Evolutionary conservation across 2,113 vertebrate genomes (phyloP).

Genomic region (Indicator indicator): DNA sequence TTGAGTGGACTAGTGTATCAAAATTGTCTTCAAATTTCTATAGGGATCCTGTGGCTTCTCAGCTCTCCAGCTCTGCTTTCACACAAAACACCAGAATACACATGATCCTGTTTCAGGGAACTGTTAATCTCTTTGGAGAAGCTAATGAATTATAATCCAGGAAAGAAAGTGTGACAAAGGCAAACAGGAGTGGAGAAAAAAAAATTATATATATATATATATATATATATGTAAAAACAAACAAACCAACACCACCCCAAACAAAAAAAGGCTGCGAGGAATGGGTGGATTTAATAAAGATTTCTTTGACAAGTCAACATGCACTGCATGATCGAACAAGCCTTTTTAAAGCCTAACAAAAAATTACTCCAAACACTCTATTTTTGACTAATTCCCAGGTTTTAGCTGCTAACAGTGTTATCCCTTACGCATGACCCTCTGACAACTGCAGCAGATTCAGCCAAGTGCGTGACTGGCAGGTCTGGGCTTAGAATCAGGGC

Average conservation of each 20-base stretch:
- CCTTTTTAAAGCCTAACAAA: neutral
- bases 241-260: neutral
- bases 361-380: neutral
- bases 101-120: conserved; percentile 39
- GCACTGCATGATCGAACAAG: neutral
- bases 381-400: neutral
- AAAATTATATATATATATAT: no score
- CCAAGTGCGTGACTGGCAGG: fast-evolving
- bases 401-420: neutral
- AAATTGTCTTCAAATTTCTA: conserved; percentile 91
- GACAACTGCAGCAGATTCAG: neutral
- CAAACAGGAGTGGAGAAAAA: conserved; percentile 14
- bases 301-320: conserved; percentile 1
- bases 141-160: conserved; percentile 58
- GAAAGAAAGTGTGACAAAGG: conserved; percentile 6
- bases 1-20: conserved; percentile 88
- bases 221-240: neutral
- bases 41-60: conserved; percentile 77
- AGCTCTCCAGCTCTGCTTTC: neutral
- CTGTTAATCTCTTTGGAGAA: conserved; percentile 64
- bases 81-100: conserved; percentile 32
- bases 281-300: neutral
- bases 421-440: neutral
- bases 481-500: neutral
- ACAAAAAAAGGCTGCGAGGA: neutral